Conservation (phyloP, 2,888 invertebrate genomes). For the Agrochola lota region DNA sequence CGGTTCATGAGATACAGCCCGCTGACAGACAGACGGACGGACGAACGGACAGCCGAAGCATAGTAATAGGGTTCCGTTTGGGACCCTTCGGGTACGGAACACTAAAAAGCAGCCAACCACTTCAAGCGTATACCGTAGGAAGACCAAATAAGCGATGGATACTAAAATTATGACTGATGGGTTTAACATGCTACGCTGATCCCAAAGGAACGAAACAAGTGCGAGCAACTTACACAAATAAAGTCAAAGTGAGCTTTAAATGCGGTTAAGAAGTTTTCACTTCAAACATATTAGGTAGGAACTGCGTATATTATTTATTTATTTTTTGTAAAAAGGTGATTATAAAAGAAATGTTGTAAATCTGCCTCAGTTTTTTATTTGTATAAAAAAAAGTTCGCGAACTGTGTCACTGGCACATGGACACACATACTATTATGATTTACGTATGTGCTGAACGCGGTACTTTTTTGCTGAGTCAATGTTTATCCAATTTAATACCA, state of each 20-base stretch:
- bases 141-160: not conserved
- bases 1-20: too few relatives aligned
- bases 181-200: not conserved
- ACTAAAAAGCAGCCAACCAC: too few relatives aligned
- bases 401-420: slow-evolving; percentile 37
- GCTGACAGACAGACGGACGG: too few relatives aligned
- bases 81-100: too few relatives aligned
- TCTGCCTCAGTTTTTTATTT: not conserved
- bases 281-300: too few relatives aligned
- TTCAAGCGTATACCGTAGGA: not conserved
- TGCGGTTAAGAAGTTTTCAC: too few relatives aligned
- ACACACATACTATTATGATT: slow-evolving; percentile 13
- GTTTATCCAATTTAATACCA: slow-evolving; percentile 24
- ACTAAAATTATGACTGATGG: not conserved
- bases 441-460: slow-evolving; percentile 24
- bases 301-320: too few relatives aligned
- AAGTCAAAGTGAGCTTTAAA: too few relatives aligned
- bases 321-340: too few relatives aligned
- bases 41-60: too few relatives aligned
- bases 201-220: not conserved
- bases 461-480: slow-evolving; percentile 26
- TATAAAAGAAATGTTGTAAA: not conserved
- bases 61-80: too few relatives aligned
- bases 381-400: slow-evolving; percentile 12
- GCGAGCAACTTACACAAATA: not conserved